Base-by-base conservation (phyloP, 2,113 vertebrate species). In the Corythornis madagascariensis region DNA sequence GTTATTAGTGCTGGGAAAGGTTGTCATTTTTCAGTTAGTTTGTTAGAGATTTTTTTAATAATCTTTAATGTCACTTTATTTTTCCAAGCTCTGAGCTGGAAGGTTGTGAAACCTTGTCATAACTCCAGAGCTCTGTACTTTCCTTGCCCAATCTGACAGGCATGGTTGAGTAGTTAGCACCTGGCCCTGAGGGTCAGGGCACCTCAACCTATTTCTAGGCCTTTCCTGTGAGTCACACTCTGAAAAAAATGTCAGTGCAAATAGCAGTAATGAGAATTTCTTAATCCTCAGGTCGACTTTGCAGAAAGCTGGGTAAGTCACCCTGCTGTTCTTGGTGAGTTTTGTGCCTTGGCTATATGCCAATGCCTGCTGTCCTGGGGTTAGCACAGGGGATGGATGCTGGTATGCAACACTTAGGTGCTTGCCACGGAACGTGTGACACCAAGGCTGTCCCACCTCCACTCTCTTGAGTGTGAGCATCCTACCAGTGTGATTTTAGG, bases 141-240 rank as follows among this genome's bases (percentile, higher is more conserved):
- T 53, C 40, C 20, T 87, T 4, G 2, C 43, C 55, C 59, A 40
- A 1, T 76, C 55, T 74, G 78, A 79, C 81, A 78, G 60, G 40
- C 86, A 85, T 28, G 67, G 82, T 15, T 92, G 92, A 95, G 78
- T 60, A 87, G 78, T 85, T 89, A 6, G 7, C 74, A 79, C 81
- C 55, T 43, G 15, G 86, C 83, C 74, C 92, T 52, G 84, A 55
- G 84, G 77, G 71, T 91, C 92, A 87, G 91, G 92, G 84, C 87
- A 85, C 74, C 89, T 92, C 26, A 0, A 74, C 93, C 83, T 71
- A 1, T 88, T 90, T 90, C 56, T 76, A 31, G 55, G 66, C 83
- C 87, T 92, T 85, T 85, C 74, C 71, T 90, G 52, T 29, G 78
- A 94, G 74, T 94, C 90, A 92, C 29, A 1, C 82, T 88, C 33